These are phyloP conservation scores for Portevinia maculata DNA, from an alignment of 2,888 invertebrate genomes.

Conservation along the genomic window DNA sequence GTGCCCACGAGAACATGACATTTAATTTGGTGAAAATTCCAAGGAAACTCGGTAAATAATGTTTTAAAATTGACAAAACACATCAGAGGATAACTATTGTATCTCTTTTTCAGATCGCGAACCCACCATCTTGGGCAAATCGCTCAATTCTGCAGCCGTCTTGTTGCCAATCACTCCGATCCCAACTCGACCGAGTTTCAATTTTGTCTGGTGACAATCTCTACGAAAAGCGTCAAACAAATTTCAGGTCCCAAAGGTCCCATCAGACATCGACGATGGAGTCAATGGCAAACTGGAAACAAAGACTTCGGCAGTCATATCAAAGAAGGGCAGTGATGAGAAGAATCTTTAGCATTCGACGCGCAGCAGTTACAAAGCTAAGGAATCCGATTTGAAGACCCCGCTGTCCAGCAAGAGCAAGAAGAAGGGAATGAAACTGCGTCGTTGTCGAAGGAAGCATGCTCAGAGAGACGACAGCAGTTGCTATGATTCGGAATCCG, in stretches of 20 bases:
- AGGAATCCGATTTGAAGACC: conserved; percentile 82
- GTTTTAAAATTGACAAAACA: not conserved
- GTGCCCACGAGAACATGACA: conserved; percentile 92
- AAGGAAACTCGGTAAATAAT: conserved; percentile 89
- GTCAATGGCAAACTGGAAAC: conserved; percentile 78
- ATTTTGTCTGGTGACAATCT: conserved; percentile 86
- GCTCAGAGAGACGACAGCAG: conserved; percentile 83
- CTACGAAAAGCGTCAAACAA: conserved; percentile 79
- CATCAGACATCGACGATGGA: conserved; percentile 77
- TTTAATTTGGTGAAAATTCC: conserved; percentile 89
- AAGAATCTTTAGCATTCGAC: conserved; percentile 78
- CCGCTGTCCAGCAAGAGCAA: conserved; percentile 82
- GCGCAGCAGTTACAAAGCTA: conserved; percentile 82
- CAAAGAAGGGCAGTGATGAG: conserved; percentile 75
- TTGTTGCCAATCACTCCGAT: conserved; percentile 84
- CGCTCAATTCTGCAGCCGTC: conserved; percentile 82
- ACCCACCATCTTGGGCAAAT: conserved; percentile 81
- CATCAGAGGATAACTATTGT: not conserved
- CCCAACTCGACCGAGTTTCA: conserved; percentile 81
- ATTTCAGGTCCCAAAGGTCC: conserved; percentile 79
- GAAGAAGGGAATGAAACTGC: conserved; percentile 81
- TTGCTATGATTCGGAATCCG: conserved; percentile 83
- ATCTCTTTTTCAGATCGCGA: conserved; percentile 80
- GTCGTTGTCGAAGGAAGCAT: conserved; percentile 81
- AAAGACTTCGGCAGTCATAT: conserved; percentile 75